Percentiles rank a stretch among this genome's conserved stretches.
phyloP scores from a whole-genome alignment of 1,140 invertebrate species.

The Chionoecetes opilio region DNA sequence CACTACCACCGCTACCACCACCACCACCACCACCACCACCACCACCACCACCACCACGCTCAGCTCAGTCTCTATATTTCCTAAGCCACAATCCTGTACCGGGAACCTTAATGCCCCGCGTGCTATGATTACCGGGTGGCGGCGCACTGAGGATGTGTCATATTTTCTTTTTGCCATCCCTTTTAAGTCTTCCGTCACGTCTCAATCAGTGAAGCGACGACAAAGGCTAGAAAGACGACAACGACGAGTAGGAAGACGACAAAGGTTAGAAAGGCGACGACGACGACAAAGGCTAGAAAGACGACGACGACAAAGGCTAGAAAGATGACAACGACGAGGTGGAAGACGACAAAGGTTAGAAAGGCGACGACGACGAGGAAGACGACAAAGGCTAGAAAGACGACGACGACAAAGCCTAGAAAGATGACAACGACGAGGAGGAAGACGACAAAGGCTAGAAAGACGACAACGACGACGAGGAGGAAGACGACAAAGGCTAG shows the following conservation, averaged over 20 bases:
- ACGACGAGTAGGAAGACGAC: not conserved
- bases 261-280: too few relatives aligned
- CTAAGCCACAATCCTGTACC: too few relatives aligned
- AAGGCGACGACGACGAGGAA: not conserved
- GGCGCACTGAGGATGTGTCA: too few relatives aligned
- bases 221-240: not conserved
- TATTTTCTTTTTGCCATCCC: too few relatives aligned
- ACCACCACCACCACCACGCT: too few relatives aligned
- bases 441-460: not conserved
- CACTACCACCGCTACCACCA: too few relatives aligned
- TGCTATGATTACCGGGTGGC: too few relatives aligned
- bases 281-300: not conserved
- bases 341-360: not conserved
- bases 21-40: too few relatives aligned
- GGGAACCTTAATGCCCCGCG: too few relatives aligned
- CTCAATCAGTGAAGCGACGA: not conserved
- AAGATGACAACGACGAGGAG: not conserved
- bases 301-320: not conserved
- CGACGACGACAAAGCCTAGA: not conserved
- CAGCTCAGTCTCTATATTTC: too few relatives aligned
- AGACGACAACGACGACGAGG: not conserved
- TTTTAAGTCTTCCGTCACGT: not conserved
- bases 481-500: not conserved
- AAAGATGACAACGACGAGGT: not conserved
- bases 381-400: too few relatives aligned